phyloP scores from a whole-genome alignment of 2,888 invertebrate genomes.

The Agriopis leucophaearia region DNA sequence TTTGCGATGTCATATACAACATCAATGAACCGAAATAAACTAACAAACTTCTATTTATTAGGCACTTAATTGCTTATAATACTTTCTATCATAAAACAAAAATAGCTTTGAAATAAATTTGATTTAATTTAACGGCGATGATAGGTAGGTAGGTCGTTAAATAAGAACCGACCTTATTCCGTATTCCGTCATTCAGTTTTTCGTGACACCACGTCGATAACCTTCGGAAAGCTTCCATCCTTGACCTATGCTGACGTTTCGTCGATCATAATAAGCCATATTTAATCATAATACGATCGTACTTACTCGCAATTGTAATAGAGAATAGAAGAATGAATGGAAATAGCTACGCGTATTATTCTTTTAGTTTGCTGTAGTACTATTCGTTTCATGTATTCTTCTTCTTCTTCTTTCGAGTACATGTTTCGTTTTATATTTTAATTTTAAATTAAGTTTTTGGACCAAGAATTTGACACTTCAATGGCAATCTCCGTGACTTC shows the following conservation, averaged over 20 bases:
- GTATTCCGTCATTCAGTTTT: conserved; percentile 15
- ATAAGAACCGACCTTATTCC: background rate
- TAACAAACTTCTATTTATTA: background rate
- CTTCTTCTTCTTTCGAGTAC: no score
- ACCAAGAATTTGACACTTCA: no score
- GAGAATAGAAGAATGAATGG: background rate
- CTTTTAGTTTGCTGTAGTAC: no score
- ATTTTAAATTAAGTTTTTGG: no score
- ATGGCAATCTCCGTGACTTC: no score
- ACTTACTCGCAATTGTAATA: background rate
- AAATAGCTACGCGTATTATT: background rate
- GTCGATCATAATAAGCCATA: conserved; percentile 21
- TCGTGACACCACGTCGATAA: conserved; percentile 21
- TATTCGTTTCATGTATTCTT: no score
- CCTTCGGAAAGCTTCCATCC: conserved; percentile 25
- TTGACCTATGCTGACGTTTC: conserved; percentile 24
- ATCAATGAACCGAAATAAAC: background rate
- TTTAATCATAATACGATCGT: conserved; percentile 25
- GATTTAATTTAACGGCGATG: background rate
- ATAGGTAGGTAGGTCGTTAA: background rate
- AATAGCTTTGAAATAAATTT: background rate
- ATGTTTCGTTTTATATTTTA: no score
- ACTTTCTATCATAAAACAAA: background rate
- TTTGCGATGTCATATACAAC: background rate
- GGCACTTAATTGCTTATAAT: background rate